Percentiles rank a stretch among this genome's conserved stretches.
Conservation (phyloP, 2,113 vertebrate species). For the Thunnus thynnus region DNA sequence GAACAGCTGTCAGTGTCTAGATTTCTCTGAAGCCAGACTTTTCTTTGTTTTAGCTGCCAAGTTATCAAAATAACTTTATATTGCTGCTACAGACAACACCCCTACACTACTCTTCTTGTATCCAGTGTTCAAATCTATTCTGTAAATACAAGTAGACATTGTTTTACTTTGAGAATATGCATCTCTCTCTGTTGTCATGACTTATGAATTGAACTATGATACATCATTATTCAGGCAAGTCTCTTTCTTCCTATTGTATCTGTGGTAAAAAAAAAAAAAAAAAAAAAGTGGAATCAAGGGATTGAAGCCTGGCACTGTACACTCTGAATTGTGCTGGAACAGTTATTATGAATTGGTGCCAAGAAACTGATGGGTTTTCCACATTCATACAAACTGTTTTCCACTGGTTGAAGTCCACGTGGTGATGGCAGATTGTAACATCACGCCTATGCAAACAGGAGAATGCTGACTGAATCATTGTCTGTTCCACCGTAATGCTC, state of each 20-base stretch:
- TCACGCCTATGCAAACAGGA: neutral
- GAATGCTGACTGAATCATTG: neutral
- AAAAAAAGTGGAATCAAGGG: neutral
- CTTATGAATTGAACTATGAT: neutral
- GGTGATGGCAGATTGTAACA: neutral
- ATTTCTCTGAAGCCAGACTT: neutral
- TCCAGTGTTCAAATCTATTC: neutral
- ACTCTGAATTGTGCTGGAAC: neutral
- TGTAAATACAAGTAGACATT: neutral
- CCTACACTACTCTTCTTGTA: neutral
- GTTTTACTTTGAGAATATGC: neutral
- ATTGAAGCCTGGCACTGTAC: neutral
- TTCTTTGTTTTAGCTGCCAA: neutral
- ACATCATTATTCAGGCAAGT: neutral
- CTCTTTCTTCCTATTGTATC: neutral
- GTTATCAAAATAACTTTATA: neutral
- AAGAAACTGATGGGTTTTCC: neutral
- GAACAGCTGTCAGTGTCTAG: neutral
- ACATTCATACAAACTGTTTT: slow-evolving; percentile 2
- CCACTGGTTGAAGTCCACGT: neutral
- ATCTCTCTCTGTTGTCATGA: neutral
- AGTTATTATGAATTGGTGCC: neutral
- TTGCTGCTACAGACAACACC: neutral
- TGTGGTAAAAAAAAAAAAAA: neutral
- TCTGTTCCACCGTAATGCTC: neutral